These are phyloP conservation scores for Daubentonia madagascariensis DNA, from an alignment of 2,113 vertebrate genomes.

Conservation along the genomic window DNA sequence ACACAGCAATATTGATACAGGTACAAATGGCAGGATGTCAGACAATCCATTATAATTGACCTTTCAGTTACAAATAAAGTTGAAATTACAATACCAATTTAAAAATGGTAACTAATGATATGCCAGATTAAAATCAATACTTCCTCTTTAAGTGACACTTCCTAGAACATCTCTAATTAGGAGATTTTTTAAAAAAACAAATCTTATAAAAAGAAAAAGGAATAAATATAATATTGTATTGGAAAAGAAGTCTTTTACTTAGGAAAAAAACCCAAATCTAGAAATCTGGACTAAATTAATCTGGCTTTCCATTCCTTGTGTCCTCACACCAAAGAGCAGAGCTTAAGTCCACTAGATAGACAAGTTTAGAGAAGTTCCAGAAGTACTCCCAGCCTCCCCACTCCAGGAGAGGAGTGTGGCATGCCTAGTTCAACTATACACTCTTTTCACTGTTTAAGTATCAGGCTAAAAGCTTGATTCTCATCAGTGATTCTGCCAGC, in stretches of 20 bases:
- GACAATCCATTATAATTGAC: conserved; percentile 74
- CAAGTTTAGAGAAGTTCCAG: not conserved
- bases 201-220: conserved; percentile 6
- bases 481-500: not conserved
- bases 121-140: conserved; percentile 67
- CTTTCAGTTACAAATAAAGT: conserved; percentile 76
- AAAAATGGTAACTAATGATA: conserved; percentile 71
- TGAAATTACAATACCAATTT: conserved; percentile 77
- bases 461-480: not conserved
- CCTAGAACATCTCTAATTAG: conserved; percentile 1
- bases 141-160: conserved; percentile 58
- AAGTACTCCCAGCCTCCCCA: not conserved
- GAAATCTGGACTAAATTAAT: not conserved
- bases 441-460: not conserved
- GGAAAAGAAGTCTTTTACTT: not conserved
- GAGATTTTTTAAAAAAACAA: not conserved
- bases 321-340: not conserved
- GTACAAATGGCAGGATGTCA: conserved; percentile 77
- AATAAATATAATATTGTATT: not conserved
- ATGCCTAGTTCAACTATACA: not conserved
- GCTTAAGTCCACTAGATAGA: not conserved
- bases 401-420: not conserved
- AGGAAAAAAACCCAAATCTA: not conserved
- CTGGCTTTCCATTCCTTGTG: not conserved
- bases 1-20: conserved; percentile 79